Evolutionary conservation across 2,888 invertebrate genomes (phyloP).

Genomic region (Polylopha cassiicola): DNA sequence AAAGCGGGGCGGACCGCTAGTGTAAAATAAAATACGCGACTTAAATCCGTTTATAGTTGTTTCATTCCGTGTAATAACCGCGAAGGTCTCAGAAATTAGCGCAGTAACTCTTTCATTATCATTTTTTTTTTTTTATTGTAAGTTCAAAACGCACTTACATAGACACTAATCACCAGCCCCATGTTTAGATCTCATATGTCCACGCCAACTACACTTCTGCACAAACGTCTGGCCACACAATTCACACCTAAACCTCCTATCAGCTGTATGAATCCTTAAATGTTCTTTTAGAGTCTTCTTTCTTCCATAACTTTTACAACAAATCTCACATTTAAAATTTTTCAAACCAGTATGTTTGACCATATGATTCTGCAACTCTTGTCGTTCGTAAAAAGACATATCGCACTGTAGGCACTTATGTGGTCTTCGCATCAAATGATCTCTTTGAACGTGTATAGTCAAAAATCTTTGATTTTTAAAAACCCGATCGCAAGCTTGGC

Average conservation of each 20-base stretch:
- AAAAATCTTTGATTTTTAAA: constrained; percentile 43
- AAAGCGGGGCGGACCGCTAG: no score
- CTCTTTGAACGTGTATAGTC: constrained; percentile 37
- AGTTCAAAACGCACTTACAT: no score
- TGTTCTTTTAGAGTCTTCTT: constrained; percentile 26
- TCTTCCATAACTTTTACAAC: constrained; percentile 33
- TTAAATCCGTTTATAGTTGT: no score
- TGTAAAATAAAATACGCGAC: no score
- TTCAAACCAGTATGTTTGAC: constrained; percentile 43
- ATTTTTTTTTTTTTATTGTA: no score
- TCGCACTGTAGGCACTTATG: constrained; percentile 32
- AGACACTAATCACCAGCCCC: constrained; percentile 2
- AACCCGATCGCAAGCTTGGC: constrained; percentile 33
- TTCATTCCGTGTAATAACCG: no score
- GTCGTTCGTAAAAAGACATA: constrained; percentile 44
- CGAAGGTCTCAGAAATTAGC: no score
- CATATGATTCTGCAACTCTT: constrained; percentile 47
- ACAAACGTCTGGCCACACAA: constrained; percentile 42
- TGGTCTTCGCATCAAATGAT: constrained; percentile 17
- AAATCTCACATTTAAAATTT: constrained; percentile 42
- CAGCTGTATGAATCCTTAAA: constrained; percentile 21
- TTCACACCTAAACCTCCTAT: constrained; percentile 37
- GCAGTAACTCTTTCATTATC: no score
- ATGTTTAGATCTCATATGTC: constrained; percentile 32
- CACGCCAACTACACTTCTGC: constrained; percentile 32